Evolutionary conservation across 2,797 vertebrate genomes (phyloP).

Genomic region (Babyrousa celebensis): DNA sequence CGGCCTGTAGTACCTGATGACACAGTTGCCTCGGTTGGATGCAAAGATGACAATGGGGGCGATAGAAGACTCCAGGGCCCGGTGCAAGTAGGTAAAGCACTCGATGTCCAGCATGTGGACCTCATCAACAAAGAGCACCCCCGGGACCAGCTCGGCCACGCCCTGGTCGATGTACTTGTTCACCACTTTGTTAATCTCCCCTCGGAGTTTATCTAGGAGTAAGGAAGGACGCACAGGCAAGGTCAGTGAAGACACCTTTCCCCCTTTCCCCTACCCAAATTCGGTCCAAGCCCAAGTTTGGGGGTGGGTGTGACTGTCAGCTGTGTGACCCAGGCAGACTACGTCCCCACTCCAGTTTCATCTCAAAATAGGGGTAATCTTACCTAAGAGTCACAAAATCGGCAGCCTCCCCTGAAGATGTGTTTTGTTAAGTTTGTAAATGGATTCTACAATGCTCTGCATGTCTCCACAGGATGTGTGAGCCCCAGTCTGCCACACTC

Average conservation of each 20-base stretch:
- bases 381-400: neutral
- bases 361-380: neutral
- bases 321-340: neutral
- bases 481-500: neutral
- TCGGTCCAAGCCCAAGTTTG: neutral
- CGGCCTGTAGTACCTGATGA: constrained; percentile 94
- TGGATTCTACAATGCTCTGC: neutral
- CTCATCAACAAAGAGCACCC: constrained; percentile 98
- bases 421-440: neutral
- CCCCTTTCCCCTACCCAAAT: neutral
- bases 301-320: neutral
- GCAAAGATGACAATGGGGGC: constrained; percentile 99
- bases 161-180: constrained; percentile 99
- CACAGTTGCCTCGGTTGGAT: constrained; percentile 98
- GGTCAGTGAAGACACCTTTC: neutral
- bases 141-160: constrained; percentile 98
- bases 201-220: constrained; percentile 96
- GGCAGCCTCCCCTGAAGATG: neutral
- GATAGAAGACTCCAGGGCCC: constrained; percentile 97
- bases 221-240: neutral
- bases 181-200: constrained; percentile 99
- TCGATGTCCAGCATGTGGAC: constrained; percentile 99
- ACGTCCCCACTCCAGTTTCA: neutral
- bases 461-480: no score
- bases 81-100: constrained; percentile 99